Evolutionary conservation across 2,888 invertebrate species (phyloP).

Genomic region (Trichogramma evanescens): DNA sequence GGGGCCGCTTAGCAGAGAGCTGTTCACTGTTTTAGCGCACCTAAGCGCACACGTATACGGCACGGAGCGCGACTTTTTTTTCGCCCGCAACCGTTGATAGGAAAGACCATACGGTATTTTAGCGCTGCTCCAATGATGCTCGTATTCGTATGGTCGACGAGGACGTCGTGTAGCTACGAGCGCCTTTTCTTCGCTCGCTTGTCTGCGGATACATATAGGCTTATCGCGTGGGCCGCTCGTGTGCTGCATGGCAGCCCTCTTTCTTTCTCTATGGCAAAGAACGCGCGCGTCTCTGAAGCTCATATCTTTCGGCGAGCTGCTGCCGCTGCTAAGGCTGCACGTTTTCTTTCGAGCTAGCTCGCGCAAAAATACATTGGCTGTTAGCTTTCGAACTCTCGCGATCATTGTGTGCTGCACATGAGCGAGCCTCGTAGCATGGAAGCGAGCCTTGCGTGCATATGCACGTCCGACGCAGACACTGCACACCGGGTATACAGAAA

Average conservation of each 20-base stretch:
- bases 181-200: slow-evolving; percentile 11
- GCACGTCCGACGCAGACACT: background rate
- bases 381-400: slow-evolving; percentile 8
- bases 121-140: background rate
- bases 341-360: slow-evolving; percentile 3
- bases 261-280: too few relatives aligned
- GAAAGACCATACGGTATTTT: background rate
- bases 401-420: slow-evolving; percentile 2
- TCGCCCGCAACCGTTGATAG: background rate
- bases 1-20: too few relatives aligned
- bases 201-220: background rate
- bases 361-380: slow-evolving; percentile 2
- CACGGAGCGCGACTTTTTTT: background rate
- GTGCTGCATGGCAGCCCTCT: background rate
- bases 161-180: slow-evolving; percentile 7
- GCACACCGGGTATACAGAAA: too few relatives aligned
- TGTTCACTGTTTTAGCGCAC: too few relatives aligned
- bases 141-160: slow-evolving; percentile 1
- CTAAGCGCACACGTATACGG: too few relatives aligned
- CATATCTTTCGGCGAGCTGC: background rate
- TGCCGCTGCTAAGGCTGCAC: background rate
- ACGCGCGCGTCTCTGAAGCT: too few relatives aligned
- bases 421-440: too few relatives aligned
- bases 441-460: background rate
- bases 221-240: slow-evolving; percentile 7